Base-by-base conservation (phyloP, 2,113 vertebrate species). In the Tiliqua scincoides region DNA sequence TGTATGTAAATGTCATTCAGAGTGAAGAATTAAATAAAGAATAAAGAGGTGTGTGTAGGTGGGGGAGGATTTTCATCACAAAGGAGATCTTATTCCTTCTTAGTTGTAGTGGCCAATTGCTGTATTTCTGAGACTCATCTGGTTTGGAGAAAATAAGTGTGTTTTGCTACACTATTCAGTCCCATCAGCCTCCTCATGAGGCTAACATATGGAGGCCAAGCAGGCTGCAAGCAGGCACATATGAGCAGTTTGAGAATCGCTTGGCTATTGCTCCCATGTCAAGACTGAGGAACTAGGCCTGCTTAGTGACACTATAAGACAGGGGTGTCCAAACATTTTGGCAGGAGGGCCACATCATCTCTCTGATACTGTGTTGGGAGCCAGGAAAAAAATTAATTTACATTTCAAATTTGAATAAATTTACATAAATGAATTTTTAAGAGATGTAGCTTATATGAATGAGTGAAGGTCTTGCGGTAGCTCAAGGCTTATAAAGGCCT, bases 11-110 rank as follows among this genome's bases (percentile, higher is more conserved):
- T 21, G 25, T 80, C 70, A 32, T 70, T 80, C 21, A 68, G 61
- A 61, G 72, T 84, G 61, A 75, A 32, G 37, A 25, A 67, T 71
- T 8, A 48, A 43, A 27, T n/a, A 12, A 48, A 40, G 27, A 18
- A 2, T 0, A 0, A 35, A 6, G 11, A 35, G 23, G 37, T 27
- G 21, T 67, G 37, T 65, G 27, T 30, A 17, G 48, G 10, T 43
- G 32, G 23, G 43, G 15, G 65, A 25, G 21, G 3, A 1, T 67
- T 37, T 70, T 54, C 14, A 3, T 70, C n/a, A 18, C 32, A 18
- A 30, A 27, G 21, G 67, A 70, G 32, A 1, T 71, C 17, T 57
- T 54, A 54, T 82, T 32, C 17, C 59, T 40, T 62, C 30, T 35
- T 35, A 73, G 20, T 72, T 74, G 72, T 74, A 10, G 25, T 48